Base-by-base conservation (phyloP, 2,113 vertebrate species). In the Leptobrachium leishanense region DNA sequence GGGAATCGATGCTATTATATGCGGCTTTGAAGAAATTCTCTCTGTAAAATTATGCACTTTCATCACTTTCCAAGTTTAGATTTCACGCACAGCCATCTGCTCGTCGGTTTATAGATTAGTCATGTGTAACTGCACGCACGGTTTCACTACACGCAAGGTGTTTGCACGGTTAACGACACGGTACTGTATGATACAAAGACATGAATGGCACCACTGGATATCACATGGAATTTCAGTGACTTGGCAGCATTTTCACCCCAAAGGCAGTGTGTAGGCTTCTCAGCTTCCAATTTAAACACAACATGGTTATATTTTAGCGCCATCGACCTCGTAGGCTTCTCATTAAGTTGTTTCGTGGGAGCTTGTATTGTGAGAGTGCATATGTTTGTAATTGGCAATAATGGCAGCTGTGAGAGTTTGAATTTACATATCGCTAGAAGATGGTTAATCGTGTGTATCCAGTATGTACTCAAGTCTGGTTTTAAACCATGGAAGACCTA, bases 21-120 rank as follows among this genome's bases (percentile, higher is more conserved):
- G 55, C 10, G 13, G 13, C 20, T 50, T 50, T 8, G 11, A 59
- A 59, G 1, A 59, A 59, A 59, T 15, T 1, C 10, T 11, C 55
- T 12, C 55, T 15, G 55, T 12, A 59, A 8, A 59, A 15, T 15
- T 59, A 59, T 59, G 55, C 55, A 59, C 55, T 59, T 59, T 59
- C 55, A 59, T 59, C 55, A 59, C 55, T 59, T 59, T 59, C 55
- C 55, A 59, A 59, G 55, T 59, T 59, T 59, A 59, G 55, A 59
- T 8, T 59, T 59, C 1, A 2, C 55, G 13, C 13, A 59, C 9
- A 59, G 10, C 10, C 55, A 15, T 59, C 55, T 59, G 55, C 55
- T 8, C 2, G 11, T 8, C 55, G 9, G 55, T 15, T 59, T 59
- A 59, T 59, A 59, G 55, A 15, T 12, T 59, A 59, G 55, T 59